phyloP scores from a whole-genome alignment of 1,140 invertebrate species.

The Magallana angulata region DNA sequence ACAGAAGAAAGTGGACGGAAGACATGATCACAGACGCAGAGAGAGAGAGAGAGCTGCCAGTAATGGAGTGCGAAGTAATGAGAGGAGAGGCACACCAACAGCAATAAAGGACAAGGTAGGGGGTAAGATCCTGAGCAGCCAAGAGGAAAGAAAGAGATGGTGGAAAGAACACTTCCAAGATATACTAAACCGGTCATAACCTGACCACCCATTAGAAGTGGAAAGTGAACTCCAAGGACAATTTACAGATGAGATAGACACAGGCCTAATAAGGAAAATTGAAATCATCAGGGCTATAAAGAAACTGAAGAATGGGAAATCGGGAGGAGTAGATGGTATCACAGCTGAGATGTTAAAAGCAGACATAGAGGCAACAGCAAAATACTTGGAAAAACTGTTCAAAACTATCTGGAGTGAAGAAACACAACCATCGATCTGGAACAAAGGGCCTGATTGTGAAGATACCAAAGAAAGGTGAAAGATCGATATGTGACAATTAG shows the following conservation, averaged over 20 bases:
- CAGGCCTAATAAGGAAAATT: conserved; percentile 33
- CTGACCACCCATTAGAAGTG: conserved; percentile 21
- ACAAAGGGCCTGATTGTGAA: conserved; percentile 35
- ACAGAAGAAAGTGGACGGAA: neutral
- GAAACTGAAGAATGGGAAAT: neutral
- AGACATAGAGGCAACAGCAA: conserved; percentile 34
- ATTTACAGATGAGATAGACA: conserved; percentile 38
- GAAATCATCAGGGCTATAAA: conserved; percentile 49
- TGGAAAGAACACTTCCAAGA: conserved; percentile 49
- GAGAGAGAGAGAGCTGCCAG: conserved; percentile 36
- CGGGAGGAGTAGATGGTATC: conserved; percentile 25
- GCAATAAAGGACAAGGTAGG: conserved; percentile 18
- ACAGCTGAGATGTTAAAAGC: conserved; percentile 44
- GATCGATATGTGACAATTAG: conserved; percentile 30
- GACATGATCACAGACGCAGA: conserved; percentile 20
- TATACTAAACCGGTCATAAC: conserved; percentile 38
- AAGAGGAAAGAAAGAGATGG: conserved; percentile 36
- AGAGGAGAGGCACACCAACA: conserved; percentile 1
- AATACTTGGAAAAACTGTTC: conserved; percentile 40
- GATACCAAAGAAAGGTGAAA: conserved; percentile 34
- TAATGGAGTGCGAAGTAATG: conserved; percentile 36
- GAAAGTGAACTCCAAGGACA: neutral
- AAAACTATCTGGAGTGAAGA: conserved; percentile 41
- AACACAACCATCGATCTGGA: conserved; percentile 38
- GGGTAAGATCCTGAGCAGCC: conserved; percentile 9